Base-by-base conservation (phyloP, 1,140 invertebrate species). In the Vanessa tameamea region DNA sequence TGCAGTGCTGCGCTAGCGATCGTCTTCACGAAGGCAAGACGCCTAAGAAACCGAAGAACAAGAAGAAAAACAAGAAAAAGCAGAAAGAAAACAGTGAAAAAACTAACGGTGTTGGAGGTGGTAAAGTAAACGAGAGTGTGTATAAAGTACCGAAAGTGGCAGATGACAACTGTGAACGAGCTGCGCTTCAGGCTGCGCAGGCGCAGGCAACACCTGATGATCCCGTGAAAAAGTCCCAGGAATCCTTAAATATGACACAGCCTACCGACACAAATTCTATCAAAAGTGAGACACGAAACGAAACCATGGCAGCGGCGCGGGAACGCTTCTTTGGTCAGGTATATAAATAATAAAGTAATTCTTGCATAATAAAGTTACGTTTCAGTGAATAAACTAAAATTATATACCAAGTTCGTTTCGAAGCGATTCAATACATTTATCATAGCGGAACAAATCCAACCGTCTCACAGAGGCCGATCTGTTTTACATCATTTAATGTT, bases 1-100 rank as follows among this genome's bases (percentile, higher is more conserved):
- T 92, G 88, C 91, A 92, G 88, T 92, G 91, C 89, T 92, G 91
- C 89, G 88, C 89, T 78, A 90, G 83, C 86, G 89, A 90, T 79
- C 89, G 84, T 77, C 85, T 89, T 81, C 82, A 75, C 79, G 81
- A 87, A 79, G 85, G 85, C 77, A 90, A 89, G 75, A 75, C 75
- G 72, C 83, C 82, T 37, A 88, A 90, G 65, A 89, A 90, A 64
- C 82, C 82, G 48, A 90, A 88, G 74, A 86, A 76, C 50, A 87
- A 90, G 51, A 83, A 86, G 74, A 90, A 89, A 51, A 89, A 78
- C 70, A 78, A 81, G 67, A 88, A 88, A 67, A 82, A 83, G 69
- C 76, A 79, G 61, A 87, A 88, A 69, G 70, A 70, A 47, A 69
- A 77, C 9, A 86, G 73, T 72, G 82, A 82, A 76, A 91, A 91